Percentiles rank a stretch among this genome's conserved stretches.
phyloP scores from a whole-genome alignment of 1,140 invertebrate species.

The Leptinotarsa lineolata region DNA sequence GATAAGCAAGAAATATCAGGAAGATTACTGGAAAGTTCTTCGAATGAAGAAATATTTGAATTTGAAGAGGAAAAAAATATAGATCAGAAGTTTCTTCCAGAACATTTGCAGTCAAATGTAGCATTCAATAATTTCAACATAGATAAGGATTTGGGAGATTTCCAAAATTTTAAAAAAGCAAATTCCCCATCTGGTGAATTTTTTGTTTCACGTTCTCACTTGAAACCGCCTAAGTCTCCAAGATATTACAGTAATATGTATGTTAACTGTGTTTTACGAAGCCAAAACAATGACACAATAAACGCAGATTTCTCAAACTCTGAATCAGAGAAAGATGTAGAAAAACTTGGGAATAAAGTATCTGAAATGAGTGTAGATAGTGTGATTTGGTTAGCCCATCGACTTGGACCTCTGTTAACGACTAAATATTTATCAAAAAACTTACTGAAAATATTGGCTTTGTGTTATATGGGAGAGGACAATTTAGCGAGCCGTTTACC shows the following conservation, averaged over 20 bases:
- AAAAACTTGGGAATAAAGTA: slow-evolving; percentile 63
- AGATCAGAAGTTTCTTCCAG: slow-evolving; percentile 59
- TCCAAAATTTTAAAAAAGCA: slow-evolving; percentile 7
- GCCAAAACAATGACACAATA: slow-evolving; percentile 59
- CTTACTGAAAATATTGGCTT: slow-evolving; percentile 87
- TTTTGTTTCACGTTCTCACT: not conserved
- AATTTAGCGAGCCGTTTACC: slow-evolving; percentile 65
- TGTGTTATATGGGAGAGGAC: slow-evolving; percentile 89
- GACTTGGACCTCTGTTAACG: slow-evolving; percentile 92
- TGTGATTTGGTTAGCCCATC: slow-evolving; percentile 88
- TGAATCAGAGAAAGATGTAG: not conserved
- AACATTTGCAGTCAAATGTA: slow-evolving; percentile 56
- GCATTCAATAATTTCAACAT: slow-evolving; percentile 55
- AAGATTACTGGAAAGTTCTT: slow-evolving; percentile 31
- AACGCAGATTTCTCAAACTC: slow-evolving; percentile 13
- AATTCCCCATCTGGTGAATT: not conserved
- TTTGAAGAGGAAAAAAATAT: slow-evolving; percentile 62
- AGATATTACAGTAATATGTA: slow-evolving; percentile 59
- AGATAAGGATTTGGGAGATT: slow-evolving; percentile 56
- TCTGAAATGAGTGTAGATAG: slow-evolving; percentile 91
- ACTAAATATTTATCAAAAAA: slow-evolving; percentile 89
- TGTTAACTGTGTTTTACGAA: slow-evolving; percentile 67
- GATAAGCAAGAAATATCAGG: slow-evolving; percentile 53
- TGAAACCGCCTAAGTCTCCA: slow-evolving; percentile 62
- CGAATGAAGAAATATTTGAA: slow-evolving; percentile 49